Conservation (phyloP, 2,888 invertebrate species). For the Prenolepis imparis region DNA sequence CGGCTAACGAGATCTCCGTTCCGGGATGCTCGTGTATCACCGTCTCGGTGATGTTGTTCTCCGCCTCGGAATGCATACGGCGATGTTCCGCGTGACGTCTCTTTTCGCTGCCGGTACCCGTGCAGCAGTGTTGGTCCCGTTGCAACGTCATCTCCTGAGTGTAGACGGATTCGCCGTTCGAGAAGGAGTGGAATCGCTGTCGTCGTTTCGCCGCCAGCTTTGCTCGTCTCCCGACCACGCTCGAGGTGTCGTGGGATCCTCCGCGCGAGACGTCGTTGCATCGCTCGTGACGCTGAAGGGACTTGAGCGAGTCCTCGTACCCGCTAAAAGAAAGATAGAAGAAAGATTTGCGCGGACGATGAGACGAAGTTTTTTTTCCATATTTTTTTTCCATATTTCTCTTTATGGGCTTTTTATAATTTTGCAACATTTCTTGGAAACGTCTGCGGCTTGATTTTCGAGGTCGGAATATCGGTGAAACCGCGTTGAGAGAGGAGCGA, state of each 20-base stretch:
- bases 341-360: conserved; percentile 12
- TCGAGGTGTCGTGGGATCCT: conserved; percentile 72
- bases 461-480: not conserved
- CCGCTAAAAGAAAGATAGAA: conserved; percentile 87
- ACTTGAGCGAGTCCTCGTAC: conserved; percentile 94
- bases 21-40: conserved; percentile 81
- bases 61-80: conserved; percentile 78
- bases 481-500: not conserved
- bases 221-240: conserved; percentile 78
- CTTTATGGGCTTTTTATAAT: not conserved
- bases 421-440: not conserved
- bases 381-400: too few relatives aligned
- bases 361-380: not conserved
- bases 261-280: conserved; percentile 67
- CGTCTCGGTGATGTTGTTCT: conserved; percentile 83
- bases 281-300: conserved; percentile 86
- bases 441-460: too few relatives aligned
- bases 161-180: conserved; percentile 81
- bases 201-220: conserved; percentile 82
- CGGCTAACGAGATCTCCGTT: conserved; percentile 66
- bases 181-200: conserved; percentile 82
- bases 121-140: conserved; percentile 68
- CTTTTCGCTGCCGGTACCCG: conserved; percentile 73
- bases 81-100: conserved; percentile 74
- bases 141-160: conserved; percentile 78